Evolutionary conservation across 2,888 invertebrate genomes (phyloP).

Genomic region (Tanypteryx hageni): DNA sequence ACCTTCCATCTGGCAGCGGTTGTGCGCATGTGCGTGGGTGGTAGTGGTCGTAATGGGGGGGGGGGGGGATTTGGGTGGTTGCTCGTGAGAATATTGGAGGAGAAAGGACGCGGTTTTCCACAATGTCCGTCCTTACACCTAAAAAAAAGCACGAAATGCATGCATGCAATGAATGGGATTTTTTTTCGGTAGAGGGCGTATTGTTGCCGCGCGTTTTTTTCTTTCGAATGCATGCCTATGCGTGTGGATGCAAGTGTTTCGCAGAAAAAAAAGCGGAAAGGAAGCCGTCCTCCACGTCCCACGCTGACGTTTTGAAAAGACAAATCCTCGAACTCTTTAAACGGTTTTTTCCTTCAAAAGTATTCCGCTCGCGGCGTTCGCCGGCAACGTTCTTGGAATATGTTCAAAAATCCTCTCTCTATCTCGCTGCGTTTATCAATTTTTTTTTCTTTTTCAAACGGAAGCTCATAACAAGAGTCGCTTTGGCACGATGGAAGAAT

Average conservation of each 20-base stretch:
- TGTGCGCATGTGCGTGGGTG: neutral
- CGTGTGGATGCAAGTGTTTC: neutral
- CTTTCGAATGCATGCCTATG: too few relatives aligned
- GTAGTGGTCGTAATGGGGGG: neutral
- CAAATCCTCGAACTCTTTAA: neutral
- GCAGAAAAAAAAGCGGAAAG: neutral
- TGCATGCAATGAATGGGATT: too few relatives aligned
- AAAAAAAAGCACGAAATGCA: too few relatives aligned
- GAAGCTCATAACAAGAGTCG: neutral
- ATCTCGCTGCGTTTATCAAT: neutral
- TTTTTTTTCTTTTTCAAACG: neutral
- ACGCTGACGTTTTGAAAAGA: neutral
- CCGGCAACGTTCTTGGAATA: neutral
- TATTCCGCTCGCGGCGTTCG: neutral
- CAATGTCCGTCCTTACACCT: too few relatives aligned
- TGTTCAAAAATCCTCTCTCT: neutral
- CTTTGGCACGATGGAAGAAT: neutral
- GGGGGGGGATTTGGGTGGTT: neutral
- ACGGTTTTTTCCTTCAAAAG: constrained; percentile 8
- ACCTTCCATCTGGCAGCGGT: too few relatives aligned
- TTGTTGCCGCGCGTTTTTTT: too few relatives aligned
- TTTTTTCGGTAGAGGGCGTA: too few relatives aligned
- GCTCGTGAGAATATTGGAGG: too few relatives aligned
- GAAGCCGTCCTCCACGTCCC: neutral
- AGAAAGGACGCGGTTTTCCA: too few relatives aligned